phyloP scores from a whole-genome alignment of 2,113 vertebrate genomes.

The Psephotus haematonotus region DNA sequence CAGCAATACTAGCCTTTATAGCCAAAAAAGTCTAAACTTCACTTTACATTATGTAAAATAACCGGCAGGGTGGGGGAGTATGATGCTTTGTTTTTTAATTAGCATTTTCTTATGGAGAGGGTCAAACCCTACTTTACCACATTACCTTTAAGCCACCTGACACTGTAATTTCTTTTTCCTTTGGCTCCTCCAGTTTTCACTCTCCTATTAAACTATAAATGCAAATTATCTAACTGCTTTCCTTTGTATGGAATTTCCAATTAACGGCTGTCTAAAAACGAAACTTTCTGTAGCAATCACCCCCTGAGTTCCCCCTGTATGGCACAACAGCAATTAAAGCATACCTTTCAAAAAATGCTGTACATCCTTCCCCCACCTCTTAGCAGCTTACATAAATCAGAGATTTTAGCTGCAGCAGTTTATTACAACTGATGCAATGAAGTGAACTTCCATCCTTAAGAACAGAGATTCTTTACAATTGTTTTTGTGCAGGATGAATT shows the following conservation, averaged over 20 bases:
- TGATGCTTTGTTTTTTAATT: background rate
- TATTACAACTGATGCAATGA: background rate
- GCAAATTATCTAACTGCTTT: slow-evolving; percentile 55
- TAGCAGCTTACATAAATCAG: background rate
- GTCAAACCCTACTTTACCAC: slow-evolving; percentile 15
- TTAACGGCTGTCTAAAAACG: slow-evolving; percentile 13
- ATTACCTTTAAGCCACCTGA: slow-evolving; percentile 57
- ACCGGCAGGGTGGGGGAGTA: background rate
- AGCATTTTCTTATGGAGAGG: background rate
- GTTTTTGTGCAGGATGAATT: background rate
- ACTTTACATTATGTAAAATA: background rate
- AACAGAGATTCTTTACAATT: background rate
- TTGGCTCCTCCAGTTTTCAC: background rate
- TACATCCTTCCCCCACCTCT: rapidly evolving
- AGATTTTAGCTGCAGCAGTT: background rate
- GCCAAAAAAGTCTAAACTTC: background rate
- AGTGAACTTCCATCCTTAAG: background rate
- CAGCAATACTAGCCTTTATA: background rate
- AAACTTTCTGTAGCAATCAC: slow-evolving; percentile 18
- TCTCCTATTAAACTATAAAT: slow-evolving; percentile 38
- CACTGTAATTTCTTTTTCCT: slow-evolving; percentile 41
- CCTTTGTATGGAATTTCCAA: slow-evolving; percentile 35
- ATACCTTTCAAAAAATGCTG: background rate
- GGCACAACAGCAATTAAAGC: background rate
- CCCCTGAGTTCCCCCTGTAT: background rate